A percentile compares a stretch with the other conserved stretches of the same genome.
Evolutionary conservation across 2,888 invertebrate species (phyloP).

Genomic region (Dicyrtoma fusca): DNA sequence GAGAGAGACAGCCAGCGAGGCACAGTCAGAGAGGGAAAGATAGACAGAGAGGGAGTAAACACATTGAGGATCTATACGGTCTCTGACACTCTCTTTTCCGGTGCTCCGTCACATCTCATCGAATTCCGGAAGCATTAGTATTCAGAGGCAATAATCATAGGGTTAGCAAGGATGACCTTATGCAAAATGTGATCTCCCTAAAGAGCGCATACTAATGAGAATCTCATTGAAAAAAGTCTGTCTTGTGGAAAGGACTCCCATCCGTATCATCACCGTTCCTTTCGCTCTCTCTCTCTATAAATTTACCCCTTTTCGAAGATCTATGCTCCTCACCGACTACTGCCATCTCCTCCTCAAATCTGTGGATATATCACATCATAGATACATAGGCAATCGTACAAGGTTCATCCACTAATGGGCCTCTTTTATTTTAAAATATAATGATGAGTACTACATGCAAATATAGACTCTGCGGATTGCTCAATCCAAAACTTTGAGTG

Average conservation of each 20-base stretch:
- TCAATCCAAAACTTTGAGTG: no score
- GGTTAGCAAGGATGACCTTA: conserved; percentile 22
- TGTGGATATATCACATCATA: no score
- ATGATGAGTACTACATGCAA: no score
- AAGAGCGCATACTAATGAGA: neutral
- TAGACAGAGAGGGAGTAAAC: neutral
- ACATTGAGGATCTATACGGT: conserved; percentile 6
- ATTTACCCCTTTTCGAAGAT: neutral
- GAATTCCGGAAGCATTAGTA: conserved; percentile 49
- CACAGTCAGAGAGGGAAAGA: neutral
- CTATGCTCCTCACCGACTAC: neutral
- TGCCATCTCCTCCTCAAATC: neutral
- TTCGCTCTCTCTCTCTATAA: neutral
- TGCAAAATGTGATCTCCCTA: conserved; percentile 4
- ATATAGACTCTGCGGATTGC: no score
- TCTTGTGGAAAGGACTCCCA: conserved; percentile 27
- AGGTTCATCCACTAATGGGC: no score
- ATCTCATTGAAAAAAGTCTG: conserved; percentile 25
- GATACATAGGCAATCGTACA: no score
- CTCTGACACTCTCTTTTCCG: conserved; percentile 24
- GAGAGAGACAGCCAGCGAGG: neutral
- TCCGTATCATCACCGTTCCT: neutral
- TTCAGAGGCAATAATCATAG: conserved; percentile 34
- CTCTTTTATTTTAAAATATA: no score
- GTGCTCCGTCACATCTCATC: conserved; percentile 54